These are phyloP conservation scores for Potamilus streckersoni DNA, from an alignment of 1,140 invertebrate species.

Conservation along the genomic window DNA sequence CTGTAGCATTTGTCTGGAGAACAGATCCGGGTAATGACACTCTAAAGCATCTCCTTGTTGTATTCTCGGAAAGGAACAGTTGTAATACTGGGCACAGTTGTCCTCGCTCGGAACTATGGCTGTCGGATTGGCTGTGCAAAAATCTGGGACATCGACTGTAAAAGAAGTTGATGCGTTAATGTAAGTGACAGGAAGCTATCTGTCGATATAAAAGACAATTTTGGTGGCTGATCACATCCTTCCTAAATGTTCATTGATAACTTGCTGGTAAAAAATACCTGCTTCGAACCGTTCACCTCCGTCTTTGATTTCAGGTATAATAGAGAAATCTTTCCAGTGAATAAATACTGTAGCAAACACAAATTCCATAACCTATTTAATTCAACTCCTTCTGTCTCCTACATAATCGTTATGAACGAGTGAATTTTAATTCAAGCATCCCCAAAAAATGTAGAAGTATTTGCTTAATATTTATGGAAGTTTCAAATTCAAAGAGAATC, in stretches of 20 bases:
- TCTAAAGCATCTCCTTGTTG: conserved; percentile 15
- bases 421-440: too few relatives aligned
- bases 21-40: conserved; percentile 45
- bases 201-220: too few relatives aligned
- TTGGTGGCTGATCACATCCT: too few relatives aligned
- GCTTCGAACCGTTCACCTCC: conserved; percentile 1
- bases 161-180: neutral
- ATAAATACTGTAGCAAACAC: neutral
- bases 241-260: neutral
- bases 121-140: conserved; percentile 28
- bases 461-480: too few relatives aligned
- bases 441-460: too few relatives aligned
- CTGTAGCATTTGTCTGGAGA: conserved; percentile 26
- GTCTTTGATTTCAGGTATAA: neutral
- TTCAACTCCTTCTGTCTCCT: too few relatives aligned
- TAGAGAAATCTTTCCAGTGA: neutral
- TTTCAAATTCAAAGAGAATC: too few relatives aligned
- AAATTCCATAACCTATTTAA: too few relatives aligned
- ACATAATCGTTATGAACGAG: too few relatives aligned
- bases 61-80: conserved; percentile 33
- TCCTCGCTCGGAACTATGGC: conserved; percentile 31
- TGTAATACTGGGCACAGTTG: conserved; percentile 56
- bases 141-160: conserved; percentile 31
- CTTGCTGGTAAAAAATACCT: conserved; percentile 5
- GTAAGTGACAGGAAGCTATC: too few relatives aligned